phyloP scores from a whole-genome alignment of 2,113 vertebrate genomes.

The Pogonocichla stellata region DNA sequence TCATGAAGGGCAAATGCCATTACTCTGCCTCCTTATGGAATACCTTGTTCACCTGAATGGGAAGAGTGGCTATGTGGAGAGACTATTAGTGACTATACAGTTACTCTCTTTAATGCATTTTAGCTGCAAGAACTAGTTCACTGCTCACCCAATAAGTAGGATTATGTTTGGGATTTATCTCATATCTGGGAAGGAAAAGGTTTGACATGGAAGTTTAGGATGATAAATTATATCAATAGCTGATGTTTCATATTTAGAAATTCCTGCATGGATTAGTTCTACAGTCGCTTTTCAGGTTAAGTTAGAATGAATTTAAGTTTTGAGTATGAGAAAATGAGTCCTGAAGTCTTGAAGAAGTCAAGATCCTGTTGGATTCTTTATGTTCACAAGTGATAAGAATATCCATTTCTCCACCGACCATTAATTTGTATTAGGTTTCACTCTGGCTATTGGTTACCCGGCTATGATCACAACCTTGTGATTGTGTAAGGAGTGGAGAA shows the following conservation, averaged over 20 bases:
- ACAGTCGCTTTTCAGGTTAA: neutral
- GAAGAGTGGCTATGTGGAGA: neutral
- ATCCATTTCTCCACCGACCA: neutral
- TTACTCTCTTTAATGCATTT: neutral
- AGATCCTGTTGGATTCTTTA: neutral
- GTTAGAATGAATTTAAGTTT: neutral
- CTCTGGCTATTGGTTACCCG: neutral
- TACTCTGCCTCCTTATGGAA: neutral
- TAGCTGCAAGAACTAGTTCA: neutral
- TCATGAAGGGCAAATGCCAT: neutral
- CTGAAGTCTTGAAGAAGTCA: neutral
- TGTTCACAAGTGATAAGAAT: neutral
- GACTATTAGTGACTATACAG: neutral
- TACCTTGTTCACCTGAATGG: neutral
- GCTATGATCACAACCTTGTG: neutral
- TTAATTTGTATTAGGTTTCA: neutral
- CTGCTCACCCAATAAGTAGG: neutral
- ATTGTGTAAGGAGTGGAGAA: neutral
- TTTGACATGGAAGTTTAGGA: neutral
- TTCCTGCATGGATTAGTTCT: neutral
- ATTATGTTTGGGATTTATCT: neutral
- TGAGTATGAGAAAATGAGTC: neutral
- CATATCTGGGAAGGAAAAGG: neutral
- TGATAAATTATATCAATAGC: neutral
- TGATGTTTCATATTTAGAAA: neutral